Evolutionary conservation across 2,113 vertebrate genomes (phyloP), one percentile per base, ranked within the genome.

Genomic region (Panthera uncia): DNA sequence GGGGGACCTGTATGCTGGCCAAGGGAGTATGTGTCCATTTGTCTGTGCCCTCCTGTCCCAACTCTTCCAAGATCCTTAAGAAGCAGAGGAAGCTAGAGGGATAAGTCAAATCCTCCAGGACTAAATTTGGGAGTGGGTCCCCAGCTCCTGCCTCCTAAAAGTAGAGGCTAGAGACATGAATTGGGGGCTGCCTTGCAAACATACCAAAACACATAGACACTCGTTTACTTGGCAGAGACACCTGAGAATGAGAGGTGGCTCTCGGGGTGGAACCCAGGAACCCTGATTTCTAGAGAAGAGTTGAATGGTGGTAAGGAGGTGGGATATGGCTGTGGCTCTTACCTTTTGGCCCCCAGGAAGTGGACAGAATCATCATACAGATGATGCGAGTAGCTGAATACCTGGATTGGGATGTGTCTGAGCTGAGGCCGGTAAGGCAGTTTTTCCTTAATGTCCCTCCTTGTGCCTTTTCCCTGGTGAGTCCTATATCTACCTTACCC

Each of bases 341-440:
- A 33, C 57, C n/a, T 95, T 71, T 96, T 91, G 91, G 19, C 23
- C n/a, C 87, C 78, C 98, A 99, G 99, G 99, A 99, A 98, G 99
- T 99, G 95, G 99, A 99, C 87, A 98, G 99, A 97, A 99, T 99
- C 94, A 99, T 99, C 78, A 99, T 99, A 68, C 99, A 99, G 97
- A 99, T 99, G 99, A 99, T 99, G 99, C 99, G 99, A 1, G 99
- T 99, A 89, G 99, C 99, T 45, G 99, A 99, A 38, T 99, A 99
- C 96, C 98, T 99, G 27, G 99, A 99, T 57, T 99, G 99, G 99
- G 99, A 99, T 73, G 99, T 99, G 89, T 99, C 99, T 15, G 99
- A 99, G 97, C 98, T 99, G 93, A 98, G 98, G 89, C 99, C 99
- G 27, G 99, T 99, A 97, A 99, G 99, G 50, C 88, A 33, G 18